Conservation (phyloP, 2,113 vertebrate genomes). For the Accipiter virgatus region DNA sequence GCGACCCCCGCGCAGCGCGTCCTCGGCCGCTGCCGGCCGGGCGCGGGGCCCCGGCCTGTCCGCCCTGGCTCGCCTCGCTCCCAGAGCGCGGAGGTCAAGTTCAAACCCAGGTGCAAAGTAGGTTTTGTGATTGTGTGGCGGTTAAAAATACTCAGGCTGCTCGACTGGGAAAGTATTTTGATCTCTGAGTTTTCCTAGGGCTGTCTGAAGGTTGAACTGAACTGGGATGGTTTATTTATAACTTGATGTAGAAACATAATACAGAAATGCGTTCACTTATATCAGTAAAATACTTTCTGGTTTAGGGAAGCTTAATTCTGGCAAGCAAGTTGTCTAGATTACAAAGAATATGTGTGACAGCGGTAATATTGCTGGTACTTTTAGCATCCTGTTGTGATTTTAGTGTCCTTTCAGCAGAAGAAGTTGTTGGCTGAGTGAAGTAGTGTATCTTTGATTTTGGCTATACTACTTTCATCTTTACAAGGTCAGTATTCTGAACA, state of each 20-base stretch:
- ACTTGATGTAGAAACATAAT: neutral
- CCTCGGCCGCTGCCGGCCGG: neutral
- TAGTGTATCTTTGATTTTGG: neutral
- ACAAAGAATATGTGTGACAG: neutral
- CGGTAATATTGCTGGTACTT: neutral
- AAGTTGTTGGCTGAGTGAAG: neutral
- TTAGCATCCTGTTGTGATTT: neutral
- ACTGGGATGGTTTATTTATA: slow-evolving; percentile 15
- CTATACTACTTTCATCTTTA: neutral
- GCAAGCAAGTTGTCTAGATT: neutral
- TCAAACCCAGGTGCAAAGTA: neutral
- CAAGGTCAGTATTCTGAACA: neutral
- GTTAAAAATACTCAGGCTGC: slow-evolving; percentile 55
- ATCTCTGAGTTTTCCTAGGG: slow-evolving; percentile 5
- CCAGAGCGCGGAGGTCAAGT: neutral
- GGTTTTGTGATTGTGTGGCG: slow-evolving; percentile 7
- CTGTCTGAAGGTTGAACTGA: neutral
- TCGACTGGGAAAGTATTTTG: slow-evolving; percentile 59
- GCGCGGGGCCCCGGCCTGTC: neutral
- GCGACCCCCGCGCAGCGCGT: fast-evolving
- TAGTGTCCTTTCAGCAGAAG: neutral
- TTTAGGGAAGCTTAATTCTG: neutral
- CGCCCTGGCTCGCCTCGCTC: fast-evolving
- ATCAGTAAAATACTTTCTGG: neutral
- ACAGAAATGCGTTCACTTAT: neutral